Evolutionary conservation across 2,113 vertebrate species (phyloP).

Genomic region (Hyaena hyaena): DNA sequence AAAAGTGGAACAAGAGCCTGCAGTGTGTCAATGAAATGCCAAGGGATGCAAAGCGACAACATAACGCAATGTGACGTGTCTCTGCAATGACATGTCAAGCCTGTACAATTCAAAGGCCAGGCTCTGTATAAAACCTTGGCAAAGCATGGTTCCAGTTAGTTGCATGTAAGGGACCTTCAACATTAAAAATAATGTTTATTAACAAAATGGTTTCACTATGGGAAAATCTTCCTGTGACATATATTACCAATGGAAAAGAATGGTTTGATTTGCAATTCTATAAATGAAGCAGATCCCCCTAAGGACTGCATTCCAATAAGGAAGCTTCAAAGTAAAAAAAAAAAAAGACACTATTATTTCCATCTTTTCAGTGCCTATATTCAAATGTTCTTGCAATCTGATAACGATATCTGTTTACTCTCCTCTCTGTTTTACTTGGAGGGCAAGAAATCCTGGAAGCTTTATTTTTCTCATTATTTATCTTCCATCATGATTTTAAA

Average conservation of each 20-base stretch:
- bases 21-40: constrained; percentile 79
- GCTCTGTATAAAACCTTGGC: constrained; percentile 75
- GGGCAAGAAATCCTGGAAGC: not conserved
- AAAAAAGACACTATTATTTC: not conserved
- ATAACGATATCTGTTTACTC: not conserved
- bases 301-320: constrained; percentile 16
- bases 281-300: constrained; percentile 32
- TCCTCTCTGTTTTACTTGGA: not conserved
- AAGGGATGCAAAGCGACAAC: constrained; percentile 78
- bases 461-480: constrained; percentile 24
- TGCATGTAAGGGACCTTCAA: constrained; percentile 67
- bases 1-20: constrained; percentile 80
- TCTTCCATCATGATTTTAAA: not conserved
- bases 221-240: constrained; percentile 61
- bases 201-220: constrained; percentile 72
- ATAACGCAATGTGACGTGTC: constrained; percentile 79
- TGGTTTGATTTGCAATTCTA: constrained; percentile 32
- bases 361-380: not conserved
- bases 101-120: constrained; percentile 72
- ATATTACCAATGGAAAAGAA: constrained; percentile 62
- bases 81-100: constrained; percentile 81
- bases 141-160: constrained; percentile 82
- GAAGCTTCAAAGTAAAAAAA: not conserved
- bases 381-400: not conserved
- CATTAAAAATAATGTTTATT: constrained; percentile 72